Evolutionary conservation across 2,113 vertebrate species (phyloP).

Genomic region (Burhinus bistriatus): DNA sequence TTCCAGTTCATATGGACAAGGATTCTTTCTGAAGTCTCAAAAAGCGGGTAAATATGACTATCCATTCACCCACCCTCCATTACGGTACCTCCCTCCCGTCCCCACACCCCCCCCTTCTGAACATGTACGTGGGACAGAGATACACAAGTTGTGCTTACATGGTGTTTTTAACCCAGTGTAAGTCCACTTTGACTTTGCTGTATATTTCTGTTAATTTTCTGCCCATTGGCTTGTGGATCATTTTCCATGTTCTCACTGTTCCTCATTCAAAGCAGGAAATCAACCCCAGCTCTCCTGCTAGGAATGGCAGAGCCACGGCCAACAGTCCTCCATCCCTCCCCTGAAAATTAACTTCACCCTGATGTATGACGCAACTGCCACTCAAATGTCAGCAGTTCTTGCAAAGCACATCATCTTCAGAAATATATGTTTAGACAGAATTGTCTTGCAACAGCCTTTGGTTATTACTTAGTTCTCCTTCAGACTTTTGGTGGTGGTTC

Average conservation of each 20-base stretch:
- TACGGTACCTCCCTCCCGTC: rapidly evolving
- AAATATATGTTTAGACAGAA: neutral
- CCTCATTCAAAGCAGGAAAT: neutral
- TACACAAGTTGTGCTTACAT: neutral
- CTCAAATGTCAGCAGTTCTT: neutral
- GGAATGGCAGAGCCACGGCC: neutral
- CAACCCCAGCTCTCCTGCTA: neutral
- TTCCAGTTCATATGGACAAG: neutral
- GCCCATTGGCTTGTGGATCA: neutral
- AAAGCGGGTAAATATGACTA: neutral
- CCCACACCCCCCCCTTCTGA: neutral
- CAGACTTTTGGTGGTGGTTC: neutral
- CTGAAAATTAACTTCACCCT: neutral
- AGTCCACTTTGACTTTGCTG: neutral
- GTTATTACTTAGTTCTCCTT: neutral
- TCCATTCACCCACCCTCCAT: neutral
- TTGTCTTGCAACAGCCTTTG: neutral
- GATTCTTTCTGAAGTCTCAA: neutral
- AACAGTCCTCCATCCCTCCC: neutral
- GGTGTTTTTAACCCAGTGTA: neutral
- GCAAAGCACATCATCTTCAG: neutral
- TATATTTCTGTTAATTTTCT: neutral
- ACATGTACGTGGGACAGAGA: neutral
- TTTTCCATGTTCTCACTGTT: neutral
- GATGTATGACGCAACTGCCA: no score